These are phyloP conservation scores for Stichodactyla helianthus DNA, from an alignment of 64 coral and sea anemone species.

Conservation along the genomic window DNA sequence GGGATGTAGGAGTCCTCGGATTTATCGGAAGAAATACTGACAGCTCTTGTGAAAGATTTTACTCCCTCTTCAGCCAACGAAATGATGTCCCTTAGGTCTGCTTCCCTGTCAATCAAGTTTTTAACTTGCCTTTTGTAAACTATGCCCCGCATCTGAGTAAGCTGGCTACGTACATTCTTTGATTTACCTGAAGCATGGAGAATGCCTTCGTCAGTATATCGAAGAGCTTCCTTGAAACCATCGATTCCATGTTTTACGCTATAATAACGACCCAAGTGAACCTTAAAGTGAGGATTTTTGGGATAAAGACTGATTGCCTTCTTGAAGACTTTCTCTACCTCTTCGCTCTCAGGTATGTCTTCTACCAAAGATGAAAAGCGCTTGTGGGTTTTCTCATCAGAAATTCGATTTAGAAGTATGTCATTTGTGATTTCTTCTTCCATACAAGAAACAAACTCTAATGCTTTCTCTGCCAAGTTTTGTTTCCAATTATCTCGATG, in stretches of 20 bases:
- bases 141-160: conserved; percentile 71
- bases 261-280: conserved; percentile 63
- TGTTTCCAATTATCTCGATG: conserved; percentile 43
- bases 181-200: neutral
- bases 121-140: conserved; percentile 52
- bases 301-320: conserved; percentile 49
- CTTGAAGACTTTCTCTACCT: conserved; percentile 48
- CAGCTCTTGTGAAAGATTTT: conserved; percentile 31
- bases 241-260: conserved; percentile 13
- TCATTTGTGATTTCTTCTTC: conserved; percentile 11
- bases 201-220: conserved; percentile 56
- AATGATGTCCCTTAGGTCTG: neutral
- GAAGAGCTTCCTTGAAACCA: conserved; percentile 40
- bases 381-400: conserved; percentile 11
- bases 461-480: conserved; percentile 34
- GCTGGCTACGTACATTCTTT: conserved; percentile 29
- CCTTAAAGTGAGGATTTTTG: conserved; percentile 52
- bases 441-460: conserved; percentile 39
- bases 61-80: conserved; percentile 43
- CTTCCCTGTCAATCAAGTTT: neutral
- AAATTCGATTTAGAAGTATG: conserved; percentile 30
- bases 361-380: conserved; percentile 43
- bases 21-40: conserved; percentile 41
- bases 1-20: conserved; percentile 43
- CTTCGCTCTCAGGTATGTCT: conserved; percentile 45